phyloP scores from a whole-genome alignment of 2,797 vertebrate genomes.

The Pygocentrus nattereri region DNA sequence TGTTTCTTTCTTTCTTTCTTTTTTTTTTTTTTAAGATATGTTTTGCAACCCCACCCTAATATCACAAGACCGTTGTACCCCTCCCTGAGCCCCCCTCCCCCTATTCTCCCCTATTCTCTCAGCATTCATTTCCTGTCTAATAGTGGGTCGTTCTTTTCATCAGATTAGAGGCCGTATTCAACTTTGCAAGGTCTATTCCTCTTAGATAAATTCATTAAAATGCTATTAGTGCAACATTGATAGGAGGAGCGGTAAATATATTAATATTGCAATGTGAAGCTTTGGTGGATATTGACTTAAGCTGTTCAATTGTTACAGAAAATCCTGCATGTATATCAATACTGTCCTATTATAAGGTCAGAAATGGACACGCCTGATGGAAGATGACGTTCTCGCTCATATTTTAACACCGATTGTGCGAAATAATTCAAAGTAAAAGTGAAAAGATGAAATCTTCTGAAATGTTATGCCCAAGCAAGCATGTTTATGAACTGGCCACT shows the following conservation, averaged over 20 bases:
- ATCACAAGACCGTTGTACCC: conserved; percentile 54
- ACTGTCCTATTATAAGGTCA: too few relatives aligned
- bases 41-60: conserved; percentile 59
- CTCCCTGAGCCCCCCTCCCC: conserved; percentile 22
- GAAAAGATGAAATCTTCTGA: too few relatives aligned
- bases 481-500: not conserved
- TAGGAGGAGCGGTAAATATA: not conserved
- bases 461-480: too few relatives aligned
- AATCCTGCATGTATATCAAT: too few relatives aligned
- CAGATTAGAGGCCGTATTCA: not conserved
- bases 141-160: conserved; percentile 38
- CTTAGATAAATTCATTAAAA: not conserved
- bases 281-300: not conserved
- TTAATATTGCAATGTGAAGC: not conserved
- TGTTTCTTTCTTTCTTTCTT: conserved; percentile 47
- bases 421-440: not conserved
- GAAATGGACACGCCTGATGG: too few relatives aligned
- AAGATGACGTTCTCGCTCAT: too few relatives aligned
- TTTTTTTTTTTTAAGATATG: conserved; percentile 48
- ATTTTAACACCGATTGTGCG: not conserved
- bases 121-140: conserved; percentile 50
- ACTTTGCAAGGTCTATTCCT: not conserved
- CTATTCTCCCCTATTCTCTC: conserved; percentile 21
- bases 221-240: not conserved
- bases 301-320: not conserved